Percentiles rank a stretch among this genome's conserved stretches.
Conservation (phyloP, 2,888 invertebrate genomes). For the Leucophora obtusa region DNA sequence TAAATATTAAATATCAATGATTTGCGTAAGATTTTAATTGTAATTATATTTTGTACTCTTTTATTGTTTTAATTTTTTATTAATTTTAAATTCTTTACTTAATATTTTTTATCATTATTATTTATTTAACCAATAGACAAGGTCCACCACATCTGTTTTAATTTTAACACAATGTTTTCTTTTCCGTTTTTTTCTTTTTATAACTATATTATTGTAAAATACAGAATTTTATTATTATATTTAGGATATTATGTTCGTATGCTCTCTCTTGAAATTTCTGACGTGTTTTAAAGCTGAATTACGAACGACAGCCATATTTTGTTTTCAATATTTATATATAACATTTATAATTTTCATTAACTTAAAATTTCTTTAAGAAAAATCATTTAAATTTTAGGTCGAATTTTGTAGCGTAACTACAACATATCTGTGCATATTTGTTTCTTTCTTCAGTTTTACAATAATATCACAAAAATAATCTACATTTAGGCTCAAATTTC, state of each 20-base stretch:
- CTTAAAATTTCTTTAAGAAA: slow-evolving; percentile 35
- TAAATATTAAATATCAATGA: slow-evolving; percentile 57
- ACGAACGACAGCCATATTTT: slow-evolving; percentile 33
- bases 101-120: slow-evolving; percentile 31
- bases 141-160: slow-evolving; percentile 21
- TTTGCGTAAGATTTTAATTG: slow-evolving; percentile 57
- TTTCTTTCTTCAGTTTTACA: neutral
- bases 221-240: slow-evolving; percentile 30
- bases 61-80: slow-evolving; percentile 11
- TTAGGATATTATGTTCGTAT: neutral
- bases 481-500: slow-evolving; percentile 21
- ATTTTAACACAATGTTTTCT: slow-evolving; percentile 11
- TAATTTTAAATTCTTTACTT: slow-evolving; percentile 14
- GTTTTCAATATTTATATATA: neutral
- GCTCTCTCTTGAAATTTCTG: slow-evolving; percentile 15
- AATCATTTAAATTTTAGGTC: slow-evolving; percentile 24
- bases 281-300: neutral
- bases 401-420: slow-evolving; percentile 2
- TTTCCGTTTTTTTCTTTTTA: slow-evolving; percentile 43
- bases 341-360: slow-evolving; percentile 11
- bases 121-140: slow-evolving; percentile 37
- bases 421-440: slow-evolving; percentile 12
- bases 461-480: slow-evolving; percentile 6
- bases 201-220: slow-evolving; percentile 36
- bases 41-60: slow-evolving; percentile 31